A percentile compares a stretch with the other conserved stretches of the same genome.
phyloP scores from a whole-genome alignment of 2,797 vertebrate genomes.

The Steatocranus sp. region DNA sequence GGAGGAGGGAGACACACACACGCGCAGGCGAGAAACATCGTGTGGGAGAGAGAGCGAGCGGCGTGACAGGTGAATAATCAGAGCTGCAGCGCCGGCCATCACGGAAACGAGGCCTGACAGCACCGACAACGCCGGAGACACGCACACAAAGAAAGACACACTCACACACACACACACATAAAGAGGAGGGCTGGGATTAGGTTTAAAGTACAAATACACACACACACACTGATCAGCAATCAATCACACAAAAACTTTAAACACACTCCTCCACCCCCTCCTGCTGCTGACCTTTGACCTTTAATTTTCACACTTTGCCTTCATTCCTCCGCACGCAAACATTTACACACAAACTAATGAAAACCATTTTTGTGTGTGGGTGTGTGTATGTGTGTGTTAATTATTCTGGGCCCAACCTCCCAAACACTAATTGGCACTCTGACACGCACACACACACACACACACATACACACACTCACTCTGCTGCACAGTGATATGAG shows the following conservation, averaged over 20 bases:
- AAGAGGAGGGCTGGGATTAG: background rate
- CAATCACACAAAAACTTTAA: background rate
- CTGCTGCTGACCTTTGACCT: background rate
- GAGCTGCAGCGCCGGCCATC: background rate
- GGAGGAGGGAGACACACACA: background rate
- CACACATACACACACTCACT: background rate
- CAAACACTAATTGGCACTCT: slow-evolving; percentile 2
- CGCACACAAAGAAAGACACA: background rate
- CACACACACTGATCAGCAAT: background rate
- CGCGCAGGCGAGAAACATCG: background rate
- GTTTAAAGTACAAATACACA: background rate
- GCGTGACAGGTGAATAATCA: slow-evolving; percentile 29
- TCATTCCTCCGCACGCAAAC: background rate
- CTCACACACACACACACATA: background rate
- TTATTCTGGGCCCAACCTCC: background rate
- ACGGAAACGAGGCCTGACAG: slow-evolving; percentile 17
- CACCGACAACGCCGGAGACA: background rate
- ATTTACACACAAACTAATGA: background rate
- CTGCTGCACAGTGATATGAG: background rate
- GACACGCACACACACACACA: background rate
- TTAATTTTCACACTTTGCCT: background rate
- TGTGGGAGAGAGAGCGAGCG: background rate
- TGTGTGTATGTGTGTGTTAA: background rate
- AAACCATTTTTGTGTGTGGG: background rate
- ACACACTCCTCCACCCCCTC: background rate